Percentiles rank a stretch among this genome's conserved stretches.
These are phyloP conservation scores for Xiphophorus couchianus DNA, from an alignment of 2,113 vertebrate species.

Conservation along the genomic window DNA sequence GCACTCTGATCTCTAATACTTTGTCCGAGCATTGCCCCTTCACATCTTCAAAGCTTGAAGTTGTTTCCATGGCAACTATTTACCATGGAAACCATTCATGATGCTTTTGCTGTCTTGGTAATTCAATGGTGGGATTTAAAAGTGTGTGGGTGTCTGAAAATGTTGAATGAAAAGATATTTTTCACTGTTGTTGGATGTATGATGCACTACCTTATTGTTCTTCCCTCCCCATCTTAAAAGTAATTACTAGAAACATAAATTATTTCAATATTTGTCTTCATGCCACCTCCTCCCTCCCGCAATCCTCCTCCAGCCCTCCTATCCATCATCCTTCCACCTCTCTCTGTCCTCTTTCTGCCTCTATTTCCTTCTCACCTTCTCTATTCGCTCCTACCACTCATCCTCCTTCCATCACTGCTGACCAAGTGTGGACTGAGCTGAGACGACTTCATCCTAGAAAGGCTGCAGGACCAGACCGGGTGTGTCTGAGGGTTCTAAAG, in stretches of 20 bases:
- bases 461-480: no score
- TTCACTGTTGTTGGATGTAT: neutral
- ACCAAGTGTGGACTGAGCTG: no score
- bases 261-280: neutral
- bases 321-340: no score
- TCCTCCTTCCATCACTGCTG: no score
- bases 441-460: no score
- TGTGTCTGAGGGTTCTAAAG: no score
- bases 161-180: conserved; percentile 32
- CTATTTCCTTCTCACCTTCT: no score
- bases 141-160: conserved; percentile 40
- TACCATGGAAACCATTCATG: conserved; percentile 66
- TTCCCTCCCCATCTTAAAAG: neutral
- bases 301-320: no score
- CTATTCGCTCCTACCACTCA: no score
- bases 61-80: conserved; percentile 47
- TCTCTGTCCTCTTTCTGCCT: no score
- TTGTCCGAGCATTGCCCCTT: neutral
- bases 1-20: neutral
- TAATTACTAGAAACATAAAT: neutral
- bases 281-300: no score
- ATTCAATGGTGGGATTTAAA: conserved; percentile 42
- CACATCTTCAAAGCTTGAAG: conserved; percentile 16
- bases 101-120: conserved; percentile 39
- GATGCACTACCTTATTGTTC: neutral